Percentiles rank a stretch among this genome's conserved stretches.
Conservation (phyloP, 2,888 invertebrate species). For the Nomada fucata region DNA sequence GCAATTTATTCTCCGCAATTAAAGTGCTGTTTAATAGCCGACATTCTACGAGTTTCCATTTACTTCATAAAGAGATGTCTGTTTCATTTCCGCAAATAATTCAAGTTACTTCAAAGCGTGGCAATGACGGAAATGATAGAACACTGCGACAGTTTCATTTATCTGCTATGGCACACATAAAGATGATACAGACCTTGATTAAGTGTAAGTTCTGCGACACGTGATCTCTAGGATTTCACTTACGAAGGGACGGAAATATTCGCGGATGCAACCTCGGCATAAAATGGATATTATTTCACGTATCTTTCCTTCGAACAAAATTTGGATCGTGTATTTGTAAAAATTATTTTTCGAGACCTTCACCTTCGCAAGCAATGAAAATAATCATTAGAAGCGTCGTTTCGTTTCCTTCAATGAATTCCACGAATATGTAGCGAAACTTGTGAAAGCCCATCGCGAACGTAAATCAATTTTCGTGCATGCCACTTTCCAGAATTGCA, state of each 20-base stretch:
- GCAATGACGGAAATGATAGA: slow-evolving; percentile 12
- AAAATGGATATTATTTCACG: too few species aligned
- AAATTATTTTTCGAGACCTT: not conserved
- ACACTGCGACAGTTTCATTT: slow-evolving; percentile 9
- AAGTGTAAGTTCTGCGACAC: too few species aligned
- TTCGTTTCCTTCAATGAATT: too few species aligned
- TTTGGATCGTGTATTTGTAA: too few species aligned
- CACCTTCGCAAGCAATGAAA: not conserved
- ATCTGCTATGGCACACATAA: slow-evolving; percentile 1
- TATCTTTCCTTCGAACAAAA: not conserved
- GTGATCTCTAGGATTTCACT: too few species aligned
- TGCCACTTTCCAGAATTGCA: too few species aligned
- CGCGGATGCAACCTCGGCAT: too few species aligned
- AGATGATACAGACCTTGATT: too few species aligned
- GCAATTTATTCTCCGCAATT: not conserved
- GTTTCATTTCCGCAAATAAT: slow-evolving; percentile 39
- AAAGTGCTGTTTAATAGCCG: not conserved
- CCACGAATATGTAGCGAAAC: too few species aligned
- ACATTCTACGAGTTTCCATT: slow-evolving; percentile 15
- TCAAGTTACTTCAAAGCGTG: slow-evolving; percentile 33
- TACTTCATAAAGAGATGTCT: slow-evolving; percentile 10
- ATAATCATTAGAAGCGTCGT: not conserved
- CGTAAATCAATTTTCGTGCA: too few species aligned
- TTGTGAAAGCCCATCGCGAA: too few species aligned
- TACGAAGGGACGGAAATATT: too few species aligned